phyloP scores from a whole-genome alignment of 1,140 invertebrate species.

The Platyscapa corneri region DNA sequence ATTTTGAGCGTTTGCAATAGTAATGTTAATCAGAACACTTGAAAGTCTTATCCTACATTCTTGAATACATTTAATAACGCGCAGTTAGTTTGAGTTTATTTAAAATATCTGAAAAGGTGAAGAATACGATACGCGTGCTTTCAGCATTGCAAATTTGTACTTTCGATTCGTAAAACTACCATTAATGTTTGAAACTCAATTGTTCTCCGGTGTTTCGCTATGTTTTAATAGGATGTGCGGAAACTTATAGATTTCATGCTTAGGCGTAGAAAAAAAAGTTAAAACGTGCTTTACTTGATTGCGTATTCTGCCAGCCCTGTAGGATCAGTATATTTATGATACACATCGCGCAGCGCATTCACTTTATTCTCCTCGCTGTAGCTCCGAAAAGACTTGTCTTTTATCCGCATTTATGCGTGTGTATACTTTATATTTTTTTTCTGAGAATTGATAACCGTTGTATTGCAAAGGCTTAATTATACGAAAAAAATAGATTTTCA shows the following conservation, averaged over 20 bases:
- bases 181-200: too few relatives aligned
- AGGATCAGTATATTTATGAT: not conserved
- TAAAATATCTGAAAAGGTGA: too few relatives aligned
- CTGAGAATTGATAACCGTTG: not conserved
- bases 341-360: not conserved
- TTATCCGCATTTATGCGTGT: not conserved
- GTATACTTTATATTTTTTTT: too few relatives aligned
- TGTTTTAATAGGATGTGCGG: not conserved
- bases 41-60: too few relatives aligned
- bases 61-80: too few relatives aligned
- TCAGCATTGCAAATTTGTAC: too few relatives aligned
- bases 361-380: not conserved
- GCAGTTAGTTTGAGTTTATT: too few relatives aligned
- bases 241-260: not conserved
- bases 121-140: too few relatives aligned
- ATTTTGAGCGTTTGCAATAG: too few relatives aligned
- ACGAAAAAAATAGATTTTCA: not conserved
- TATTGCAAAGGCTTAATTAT: not conserved
- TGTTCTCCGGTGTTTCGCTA: not conserved
- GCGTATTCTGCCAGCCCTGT: not conserved
- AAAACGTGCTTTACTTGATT: not conserved
- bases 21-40: too few relatives aligned
- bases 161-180: too few relatives aligned
- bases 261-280: not conserved
- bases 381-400: not conserved